Conservation (phyloP, 2,797 vertebrate genomes). For the Vultur gryphus region DNA sequence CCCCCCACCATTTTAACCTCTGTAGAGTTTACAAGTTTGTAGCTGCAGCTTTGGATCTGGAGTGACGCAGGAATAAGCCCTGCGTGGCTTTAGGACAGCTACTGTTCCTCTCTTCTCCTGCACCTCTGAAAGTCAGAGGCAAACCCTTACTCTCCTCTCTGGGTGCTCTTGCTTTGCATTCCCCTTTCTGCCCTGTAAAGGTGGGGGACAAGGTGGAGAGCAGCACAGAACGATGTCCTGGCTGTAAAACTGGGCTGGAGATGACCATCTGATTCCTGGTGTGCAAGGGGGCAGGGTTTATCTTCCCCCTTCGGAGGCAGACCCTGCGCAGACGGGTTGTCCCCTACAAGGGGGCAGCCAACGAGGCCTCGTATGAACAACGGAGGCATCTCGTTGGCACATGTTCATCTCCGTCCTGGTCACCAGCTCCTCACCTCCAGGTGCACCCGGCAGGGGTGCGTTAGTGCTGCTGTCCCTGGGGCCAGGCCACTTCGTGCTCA, state of each 20-base stretch:
- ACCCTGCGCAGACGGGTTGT: background rate
- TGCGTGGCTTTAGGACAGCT: background rate
- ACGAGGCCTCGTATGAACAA: accelerated
- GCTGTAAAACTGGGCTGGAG: background rate
- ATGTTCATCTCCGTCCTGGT: background rate
- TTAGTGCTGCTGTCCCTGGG: background rate
- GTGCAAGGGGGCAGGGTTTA: background rate
- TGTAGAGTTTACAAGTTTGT: background rate
- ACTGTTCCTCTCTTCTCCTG: background rate
- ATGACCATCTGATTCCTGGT: background rate
- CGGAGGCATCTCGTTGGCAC: background rate
- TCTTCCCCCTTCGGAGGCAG: background rate
- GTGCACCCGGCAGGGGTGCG: background rate
- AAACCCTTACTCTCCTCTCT: background rate
- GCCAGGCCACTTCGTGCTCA: background rate
- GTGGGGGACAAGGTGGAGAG: background rate
- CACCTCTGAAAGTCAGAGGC: background rate
- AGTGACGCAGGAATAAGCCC: background rate
- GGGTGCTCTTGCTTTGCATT: background rate
- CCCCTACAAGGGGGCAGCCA: background rate
- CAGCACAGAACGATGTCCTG: background rate
- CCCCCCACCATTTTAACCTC: background rate
- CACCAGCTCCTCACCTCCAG: background rate
- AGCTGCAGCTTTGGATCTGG: background rate
- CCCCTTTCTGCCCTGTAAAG: background rate